Percentiles rank a stretch among this genome's conserved stretches.
These are phyloP conservation scores for Cantharis nigra DNA, from an alignment of 2,888 invertebrate species.

Conservation along the genomic window DNA sequence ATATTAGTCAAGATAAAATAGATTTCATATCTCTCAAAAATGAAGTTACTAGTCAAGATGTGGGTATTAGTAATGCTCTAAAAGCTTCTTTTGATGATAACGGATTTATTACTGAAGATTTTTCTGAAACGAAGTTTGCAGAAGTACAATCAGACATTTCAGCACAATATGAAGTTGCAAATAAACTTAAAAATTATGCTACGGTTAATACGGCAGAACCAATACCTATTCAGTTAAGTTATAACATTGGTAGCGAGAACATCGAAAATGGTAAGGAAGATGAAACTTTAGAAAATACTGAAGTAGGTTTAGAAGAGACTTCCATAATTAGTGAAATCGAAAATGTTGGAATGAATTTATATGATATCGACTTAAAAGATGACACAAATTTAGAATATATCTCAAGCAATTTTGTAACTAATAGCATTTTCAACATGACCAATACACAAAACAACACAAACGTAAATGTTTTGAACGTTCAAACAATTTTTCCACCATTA, in stretches of 20 bases:
- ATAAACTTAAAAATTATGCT: constrained; percentile 53
- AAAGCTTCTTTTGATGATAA: constrained; percentile 26
- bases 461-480: constrained; percentile 43
- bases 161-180: constrained; percentile 48
- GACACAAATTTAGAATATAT: constrained; percentile 20
- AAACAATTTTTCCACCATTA: constrained; percentile 33
- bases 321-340: constrained; percentile 55
- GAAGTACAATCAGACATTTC: constrained; percentile 46
- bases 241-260: constrained; percentile 54
- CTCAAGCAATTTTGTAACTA: constrained; percentile 40
- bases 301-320: constrained; percentile 51
- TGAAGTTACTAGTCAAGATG: constrained; percentile 1
- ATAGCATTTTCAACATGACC: constrained; percentile 33
- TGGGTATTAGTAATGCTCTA: constrained; percentile 12
- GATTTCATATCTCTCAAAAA: not conserved
- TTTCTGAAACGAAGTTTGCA: constrained; percentile 43
- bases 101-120: constrained; percentile 18
- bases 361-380: constrained; percentile 43
- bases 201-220: constrained; percentile 54
- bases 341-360: constrained; percentile 50
- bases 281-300: constrained; percentile 49
- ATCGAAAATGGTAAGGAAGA: constrained; percentile 51
- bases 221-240: constrained; percentile 52
- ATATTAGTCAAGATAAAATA: not conserved
- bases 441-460: constrained; percentile 27